Conservation (phyloP, 2,888 invertebrate species). For the Lasius platythorax region DNA sequence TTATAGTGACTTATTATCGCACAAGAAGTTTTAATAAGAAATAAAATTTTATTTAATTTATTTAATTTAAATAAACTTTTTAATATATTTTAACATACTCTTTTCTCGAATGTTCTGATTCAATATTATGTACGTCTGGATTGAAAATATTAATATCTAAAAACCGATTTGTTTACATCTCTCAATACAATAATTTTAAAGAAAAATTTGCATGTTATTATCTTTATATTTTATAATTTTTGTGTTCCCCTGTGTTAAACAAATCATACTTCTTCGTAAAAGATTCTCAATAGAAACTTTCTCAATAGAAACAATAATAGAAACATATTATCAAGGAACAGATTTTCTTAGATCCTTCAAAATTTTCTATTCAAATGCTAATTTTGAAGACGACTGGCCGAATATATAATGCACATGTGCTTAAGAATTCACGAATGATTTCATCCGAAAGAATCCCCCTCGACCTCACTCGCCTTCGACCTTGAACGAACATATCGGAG, state of each 20-base stretch:
- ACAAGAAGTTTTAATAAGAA: background rate
- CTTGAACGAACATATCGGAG: constrained; percentile 49
- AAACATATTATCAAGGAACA: background rate
- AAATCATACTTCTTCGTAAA: background rate
- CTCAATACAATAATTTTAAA: background rate
- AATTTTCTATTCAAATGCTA: background rate
- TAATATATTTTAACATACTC: background rate
- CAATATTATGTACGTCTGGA: background rate
- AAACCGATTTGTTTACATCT: background rate
- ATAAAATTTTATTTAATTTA: background rate
- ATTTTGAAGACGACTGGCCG: background rate
- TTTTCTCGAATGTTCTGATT: background rate
- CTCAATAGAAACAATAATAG: background rate
- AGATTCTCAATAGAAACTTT: background rate
- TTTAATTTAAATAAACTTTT: background rate
- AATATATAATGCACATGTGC: background rate
- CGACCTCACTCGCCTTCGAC: constrained; percentile 30
- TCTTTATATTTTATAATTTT: background rate
- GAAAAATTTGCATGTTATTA: background rate
- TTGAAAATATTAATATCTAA: background rate
- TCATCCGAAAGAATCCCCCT: background rate
- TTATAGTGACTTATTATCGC: background rate
- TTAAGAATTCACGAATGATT: constrained; percentile 10
- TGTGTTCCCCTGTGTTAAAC: background rate
- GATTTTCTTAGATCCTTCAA: background rate